Conservation (phyloP, 2,113 vertebrate species). For the Ophthalmotilapia sp. region DNA sequence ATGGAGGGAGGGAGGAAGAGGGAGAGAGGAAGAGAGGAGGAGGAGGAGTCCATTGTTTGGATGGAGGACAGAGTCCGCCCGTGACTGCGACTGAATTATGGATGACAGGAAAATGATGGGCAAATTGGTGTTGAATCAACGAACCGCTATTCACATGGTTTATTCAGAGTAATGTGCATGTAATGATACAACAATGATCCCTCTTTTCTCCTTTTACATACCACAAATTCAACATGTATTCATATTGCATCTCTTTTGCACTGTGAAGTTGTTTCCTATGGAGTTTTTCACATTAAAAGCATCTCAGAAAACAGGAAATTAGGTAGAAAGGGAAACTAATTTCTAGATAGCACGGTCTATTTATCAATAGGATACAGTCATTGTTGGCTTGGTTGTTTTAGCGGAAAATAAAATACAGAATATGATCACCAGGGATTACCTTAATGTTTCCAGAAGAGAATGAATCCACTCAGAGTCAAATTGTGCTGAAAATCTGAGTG, state of each 20-base stretch:
- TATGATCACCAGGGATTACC: background rate
- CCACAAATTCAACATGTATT: background rate
- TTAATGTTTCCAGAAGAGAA: background rate
- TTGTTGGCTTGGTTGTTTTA: background rate
- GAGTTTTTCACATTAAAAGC: background rate
- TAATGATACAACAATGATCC: background rate
- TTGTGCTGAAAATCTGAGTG: constrained; percentile 31
- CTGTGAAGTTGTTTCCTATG: background rate
- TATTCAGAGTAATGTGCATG: background rate
- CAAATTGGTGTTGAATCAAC: background rate
- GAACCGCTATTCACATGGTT: background rate
- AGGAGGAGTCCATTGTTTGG: constrained; percentile 48
- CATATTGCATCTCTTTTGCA: background rate
- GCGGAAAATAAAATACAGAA: background rate
- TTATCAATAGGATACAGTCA: background rate
- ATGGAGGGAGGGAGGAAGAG: constrained; percentile 25
- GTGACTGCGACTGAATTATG: constrained; percentile 30
- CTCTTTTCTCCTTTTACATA: background rate
- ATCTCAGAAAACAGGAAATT: background rate
- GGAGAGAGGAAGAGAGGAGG: background rate
- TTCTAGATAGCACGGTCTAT: background rate
- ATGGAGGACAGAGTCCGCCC: background rate
- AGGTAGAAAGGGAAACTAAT: too few relatives aligned
- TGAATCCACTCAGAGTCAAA: constrained; percentile 23
- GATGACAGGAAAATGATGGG: constrained; percentile 20